Evolutionary conservation across 1,140 invertebrate species (phyloP).

Genomic region (Liolophura sinensis): DNA sequence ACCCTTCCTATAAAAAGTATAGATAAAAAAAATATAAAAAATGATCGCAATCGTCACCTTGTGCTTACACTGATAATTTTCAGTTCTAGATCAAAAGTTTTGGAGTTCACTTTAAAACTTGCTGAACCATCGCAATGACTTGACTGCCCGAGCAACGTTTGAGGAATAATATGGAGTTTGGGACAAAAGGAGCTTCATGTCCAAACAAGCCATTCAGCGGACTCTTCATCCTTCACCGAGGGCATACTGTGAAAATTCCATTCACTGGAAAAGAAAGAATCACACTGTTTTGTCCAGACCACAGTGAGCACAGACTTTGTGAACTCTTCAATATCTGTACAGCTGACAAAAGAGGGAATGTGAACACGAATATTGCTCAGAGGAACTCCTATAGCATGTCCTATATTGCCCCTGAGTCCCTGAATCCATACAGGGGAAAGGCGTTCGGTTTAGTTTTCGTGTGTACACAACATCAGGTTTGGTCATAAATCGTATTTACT

Average conservation of each 20-base stretch:
- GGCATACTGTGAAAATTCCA: not conserved
- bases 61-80: no score
- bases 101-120: no score
- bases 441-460: not conserved
- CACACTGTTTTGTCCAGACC: not conserved
- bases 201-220: not conserved
- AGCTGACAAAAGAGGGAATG: not conserved
- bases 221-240: not conserved
- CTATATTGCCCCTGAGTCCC: not conserved
- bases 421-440: not conserved
- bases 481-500: not conserved
- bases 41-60: no score
- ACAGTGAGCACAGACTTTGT: not conserved
- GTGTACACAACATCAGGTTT: no score
- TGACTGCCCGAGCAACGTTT: not conserved
- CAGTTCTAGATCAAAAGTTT: no score
- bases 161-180: not conserved
- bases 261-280: not conserved
- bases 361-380: not conserved
- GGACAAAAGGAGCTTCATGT: not conserved
- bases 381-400: not conserved
- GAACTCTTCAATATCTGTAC: not conserved
- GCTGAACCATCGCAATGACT: no score
- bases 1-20: no score
- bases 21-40: no score